These are phyloP conservation scores for Sturnira hondurensis DNA, from an alignment of 2,113 vertebrate genomes.

Conservation along the genomic window DNA sequence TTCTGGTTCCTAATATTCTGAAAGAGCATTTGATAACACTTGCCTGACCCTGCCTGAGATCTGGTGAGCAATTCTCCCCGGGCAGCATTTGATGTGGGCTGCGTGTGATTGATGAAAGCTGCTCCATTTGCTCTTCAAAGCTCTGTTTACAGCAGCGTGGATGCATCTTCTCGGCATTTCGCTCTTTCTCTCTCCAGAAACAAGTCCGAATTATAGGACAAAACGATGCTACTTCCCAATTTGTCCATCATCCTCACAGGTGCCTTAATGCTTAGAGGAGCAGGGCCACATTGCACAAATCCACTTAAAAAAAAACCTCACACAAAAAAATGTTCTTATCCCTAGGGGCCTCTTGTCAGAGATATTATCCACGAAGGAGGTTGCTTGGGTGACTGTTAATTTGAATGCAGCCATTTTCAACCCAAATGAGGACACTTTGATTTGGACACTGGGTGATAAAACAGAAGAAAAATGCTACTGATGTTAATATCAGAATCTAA, in stretches of 20 bases:
- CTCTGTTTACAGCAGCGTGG: constrained; percentile 14
- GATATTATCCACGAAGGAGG: neutral
- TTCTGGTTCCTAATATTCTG: constrained; percentile 17
- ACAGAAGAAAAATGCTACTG: neutral
- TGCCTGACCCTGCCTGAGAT: neutral
- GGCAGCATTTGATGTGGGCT: constrained; percentile 67
- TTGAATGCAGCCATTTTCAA: neutral
- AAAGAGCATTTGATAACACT: neutral
- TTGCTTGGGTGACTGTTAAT: neutral
- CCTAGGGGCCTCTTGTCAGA: neutral
- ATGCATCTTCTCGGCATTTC: neutral
- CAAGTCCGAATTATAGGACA: constrained; percentile 3
- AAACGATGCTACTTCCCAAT: neutral
- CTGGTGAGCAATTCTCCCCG: neutral
- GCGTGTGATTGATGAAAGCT: constrained; percentile 63
- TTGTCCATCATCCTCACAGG: neutral
- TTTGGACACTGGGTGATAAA: neutral
- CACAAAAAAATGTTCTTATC: neutral
- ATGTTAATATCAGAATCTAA: neutral
- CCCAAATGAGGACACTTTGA: neutral
- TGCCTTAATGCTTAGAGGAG: neutral
- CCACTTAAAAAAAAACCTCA: neutral
- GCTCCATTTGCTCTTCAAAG: constrained; percentile 65
- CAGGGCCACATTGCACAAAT: neutral
- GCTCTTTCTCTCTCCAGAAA: neutral